A percentile compares a stretch with the other conserved stretches of the same genome.
These are phyloP conservation scores for Masticophis lateralis DNA, from an alignment of 2,797 vertebrate species.

Conservation along the genomic window DNA sequence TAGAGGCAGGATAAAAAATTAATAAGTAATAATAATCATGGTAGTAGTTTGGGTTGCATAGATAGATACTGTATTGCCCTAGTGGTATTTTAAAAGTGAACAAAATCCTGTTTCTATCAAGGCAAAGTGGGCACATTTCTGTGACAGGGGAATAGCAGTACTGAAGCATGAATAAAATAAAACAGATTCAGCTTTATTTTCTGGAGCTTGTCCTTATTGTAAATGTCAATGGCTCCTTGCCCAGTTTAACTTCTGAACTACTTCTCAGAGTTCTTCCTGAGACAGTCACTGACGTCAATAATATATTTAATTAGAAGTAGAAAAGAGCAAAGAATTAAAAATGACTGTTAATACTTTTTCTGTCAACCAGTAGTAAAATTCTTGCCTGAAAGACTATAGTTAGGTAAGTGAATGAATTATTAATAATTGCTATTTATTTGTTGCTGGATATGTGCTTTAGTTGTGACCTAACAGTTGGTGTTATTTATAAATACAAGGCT, in stretches of 20 bases:
- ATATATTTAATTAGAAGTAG: slow-evolving; percentile 23
- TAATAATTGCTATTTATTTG: background rate
- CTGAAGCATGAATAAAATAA: slow-evolving; percentile 10
- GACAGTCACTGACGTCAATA: slow-evolving; percentile 18
- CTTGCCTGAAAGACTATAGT: background rate
- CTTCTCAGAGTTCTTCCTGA: slow-evolving; percentile 10
- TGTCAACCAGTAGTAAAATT: slow-evolving; percentile 21
- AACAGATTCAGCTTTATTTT: slow-evolving; percentile 26
- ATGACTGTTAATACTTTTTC: background rate
- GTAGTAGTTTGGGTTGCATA: background rate
- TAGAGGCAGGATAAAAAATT: background rate
- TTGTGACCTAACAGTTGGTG: background rate
- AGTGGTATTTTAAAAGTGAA: background rate
- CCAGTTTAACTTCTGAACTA: slow-evolving; percentile 27
- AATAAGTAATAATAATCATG: background rate
- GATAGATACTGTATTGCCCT: background rate
- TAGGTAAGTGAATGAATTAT: background rate
- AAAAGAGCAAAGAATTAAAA: slow-evolving; percentile 32
- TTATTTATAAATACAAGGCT: background rate
- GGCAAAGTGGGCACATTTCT: background rate
- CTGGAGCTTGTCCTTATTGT: background rate
- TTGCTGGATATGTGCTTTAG: background rate
- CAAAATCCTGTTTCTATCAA: slow-evolving; percentile 1
- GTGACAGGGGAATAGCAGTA: background rate
- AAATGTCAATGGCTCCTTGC: slow-evolving; percentile 18